Evolutionary conservation across 1,140 invertebrate species (phyloP).

Genomic region (Pseudomyrmex dendroicus): DNA sequence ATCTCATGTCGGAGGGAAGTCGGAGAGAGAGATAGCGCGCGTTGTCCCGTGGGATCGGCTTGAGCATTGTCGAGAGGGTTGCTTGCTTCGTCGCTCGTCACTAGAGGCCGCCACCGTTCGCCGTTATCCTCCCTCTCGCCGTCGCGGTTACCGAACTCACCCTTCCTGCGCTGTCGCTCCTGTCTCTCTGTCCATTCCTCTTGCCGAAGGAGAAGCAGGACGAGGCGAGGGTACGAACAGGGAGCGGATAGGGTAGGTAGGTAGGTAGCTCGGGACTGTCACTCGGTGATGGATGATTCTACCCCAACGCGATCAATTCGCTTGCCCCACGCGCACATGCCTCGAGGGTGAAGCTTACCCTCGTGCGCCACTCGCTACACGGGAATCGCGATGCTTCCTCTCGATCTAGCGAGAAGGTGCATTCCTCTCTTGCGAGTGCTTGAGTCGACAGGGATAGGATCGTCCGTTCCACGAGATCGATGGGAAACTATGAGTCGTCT

Average conservation of each 20-base stretch:
- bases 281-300: constrained; percentile 84
- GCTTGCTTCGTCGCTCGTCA: constrained; percentile 80
- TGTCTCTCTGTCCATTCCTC: constrained; percentile 73
- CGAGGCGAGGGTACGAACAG: constrained; percentile 21
- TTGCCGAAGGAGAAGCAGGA: constrained; percentile 70
- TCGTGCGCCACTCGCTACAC: constrained; percentile 23
- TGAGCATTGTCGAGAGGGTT: constrained; percentile 78
- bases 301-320: constrained; percentile 84
- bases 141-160: constrained; percentile 62
- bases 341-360: constrained; percentile 71
- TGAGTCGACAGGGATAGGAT: constrained; percentile 22
- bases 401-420: constrained; percentile 66
- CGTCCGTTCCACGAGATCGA: constrained; percentile 3
- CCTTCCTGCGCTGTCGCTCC: constrained; percentile 47
- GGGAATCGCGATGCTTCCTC: constrained; percentile 64
- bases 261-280: constrained; percentile 81
- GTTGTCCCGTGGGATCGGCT: constrained; percentile 77
- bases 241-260: constrained; percentile 63
- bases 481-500: not conserved
- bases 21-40: constrained; percentile 59
- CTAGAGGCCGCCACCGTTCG: constrained; percentile 74
- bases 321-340: constrained; percentile 74
- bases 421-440: constrained; percentile 59
- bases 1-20: not conserved
- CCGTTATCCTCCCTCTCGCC: constrained; percentile 59